Evolutionary conservation across 2,113 vertebrate species (phyloP).

Genomic region (pig (Sus scrofa)): DNA sequence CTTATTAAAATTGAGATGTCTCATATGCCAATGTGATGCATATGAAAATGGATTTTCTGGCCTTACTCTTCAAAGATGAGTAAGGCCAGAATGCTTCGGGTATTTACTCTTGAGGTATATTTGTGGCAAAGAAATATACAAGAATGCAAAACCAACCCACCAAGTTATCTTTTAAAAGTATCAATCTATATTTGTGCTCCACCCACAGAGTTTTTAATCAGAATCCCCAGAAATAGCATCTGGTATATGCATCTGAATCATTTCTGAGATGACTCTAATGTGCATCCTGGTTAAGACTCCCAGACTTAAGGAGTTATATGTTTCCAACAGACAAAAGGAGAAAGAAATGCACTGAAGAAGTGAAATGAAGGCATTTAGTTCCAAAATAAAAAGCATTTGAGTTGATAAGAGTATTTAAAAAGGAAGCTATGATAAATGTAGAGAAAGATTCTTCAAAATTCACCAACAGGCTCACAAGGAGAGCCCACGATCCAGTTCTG

Average conservation of each 20-base stretch:
- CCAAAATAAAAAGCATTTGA: background rate
- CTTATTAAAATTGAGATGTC: background rate
- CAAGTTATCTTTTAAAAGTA: background rate
- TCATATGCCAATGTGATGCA: background rate
- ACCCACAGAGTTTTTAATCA: background rate
- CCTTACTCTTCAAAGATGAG: background rate
- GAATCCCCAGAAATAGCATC: background rate
- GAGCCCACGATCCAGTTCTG: no score
- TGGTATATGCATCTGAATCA: fast-evolving
- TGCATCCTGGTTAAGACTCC: background rate
- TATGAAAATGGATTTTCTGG: background rate
- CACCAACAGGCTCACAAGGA: background rate
- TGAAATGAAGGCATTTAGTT: background rate
- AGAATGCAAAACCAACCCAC: background rate
- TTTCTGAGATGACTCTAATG: background rate
- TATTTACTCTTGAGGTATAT: background rate
- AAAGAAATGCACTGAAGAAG: no score
- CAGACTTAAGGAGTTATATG: background rate
- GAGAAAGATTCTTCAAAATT: background rate
- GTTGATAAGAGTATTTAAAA: background rate
- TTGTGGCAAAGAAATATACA: background rate
- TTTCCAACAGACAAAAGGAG: background rate
- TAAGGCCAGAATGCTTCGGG: background rate
- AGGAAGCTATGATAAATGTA: background rate
- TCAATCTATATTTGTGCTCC: background rate